A percentile compares a stretch with the other conserved stretches of the same genome.
Evolutionary conservation across 1,140 invertebrate genomes (phyloP).

Genomic region (Nomia melanderi): DNA sequence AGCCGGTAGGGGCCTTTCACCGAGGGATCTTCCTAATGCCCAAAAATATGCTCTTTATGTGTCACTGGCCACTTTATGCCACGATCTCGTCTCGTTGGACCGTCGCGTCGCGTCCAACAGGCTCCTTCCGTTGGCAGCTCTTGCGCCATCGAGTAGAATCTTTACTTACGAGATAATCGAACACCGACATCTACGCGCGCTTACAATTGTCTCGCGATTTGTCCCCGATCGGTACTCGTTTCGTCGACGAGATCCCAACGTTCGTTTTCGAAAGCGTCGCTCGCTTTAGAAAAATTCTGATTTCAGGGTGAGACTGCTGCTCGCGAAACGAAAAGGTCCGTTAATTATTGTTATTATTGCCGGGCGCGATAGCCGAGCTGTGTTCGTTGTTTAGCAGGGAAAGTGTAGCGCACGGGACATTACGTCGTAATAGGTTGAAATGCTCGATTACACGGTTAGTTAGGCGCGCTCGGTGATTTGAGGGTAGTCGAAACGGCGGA

Average conservation of each 20-base stretch:
- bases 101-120: not conserved
- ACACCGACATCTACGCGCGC: too few species aligned
- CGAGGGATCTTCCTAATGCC: constrained; percentile 69
- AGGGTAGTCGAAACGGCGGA: constrained; percentile 66
- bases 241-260: too few species aligned
- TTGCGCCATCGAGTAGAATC: too few species aligned
- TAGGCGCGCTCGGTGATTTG: constrained; percentile 77
- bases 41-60: constrained; percentile 80
- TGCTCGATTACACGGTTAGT: constrained; percentile 80
- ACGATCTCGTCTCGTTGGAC: constrained; percentile 58
- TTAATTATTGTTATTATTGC: constrained; percentile 38
- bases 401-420: constrained; percentile 41
- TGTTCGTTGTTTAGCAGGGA: constrained; percentile 18
- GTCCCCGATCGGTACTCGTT: too few species aligned
- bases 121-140: too few species aligned
- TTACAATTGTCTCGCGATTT: too few species aligned
- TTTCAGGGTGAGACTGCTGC: not conserved
- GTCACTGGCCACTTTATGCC: constrained; percentile 79
- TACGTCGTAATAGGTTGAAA: constrained; percentile 73
- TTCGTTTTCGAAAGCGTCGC: not conserved
- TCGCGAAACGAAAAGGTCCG: constrained; percentile 9
- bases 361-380: not conserved
- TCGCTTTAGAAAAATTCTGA: not conserved
- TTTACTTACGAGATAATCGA: too few species aligned
- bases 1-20: constrained; percentile 55